Base-by-base conservation (phyloP, 2,113 vertebrate genomes). In the Indicator maculatus region DNA sequence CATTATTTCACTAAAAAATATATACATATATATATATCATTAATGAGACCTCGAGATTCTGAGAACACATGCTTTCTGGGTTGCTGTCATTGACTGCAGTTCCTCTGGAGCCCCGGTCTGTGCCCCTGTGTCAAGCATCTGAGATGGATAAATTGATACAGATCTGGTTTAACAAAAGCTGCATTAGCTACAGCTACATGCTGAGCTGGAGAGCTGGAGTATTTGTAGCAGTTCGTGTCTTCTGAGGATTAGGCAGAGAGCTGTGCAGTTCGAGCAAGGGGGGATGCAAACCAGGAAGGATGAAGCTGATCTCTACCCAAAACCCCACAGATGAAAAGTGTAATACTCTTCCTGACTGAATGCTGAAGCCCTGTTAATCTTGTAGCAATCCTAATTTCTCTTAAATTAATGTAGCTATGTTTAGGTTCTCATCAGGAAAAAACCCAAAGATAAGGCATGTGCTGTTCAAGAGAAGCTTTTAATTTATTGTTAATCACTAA, bases 81-180 rank as follows among this genome's bases (percentile, higher is more conserved):
- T 4, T 36, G 58, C 59, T 64, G 60, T 5, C 28, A 18, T 2
- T 23, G 66, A 24, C 47, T 47, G 28, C 44, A 4, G 9, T 9
- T 6, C 41, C 38, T 33, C 6, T 1, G 61, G 36, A 80, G 20
- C 65, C 66, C 58, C 65, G 52, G 2, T 26, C 30, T 28, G 53
- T 0, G 0, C 50, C 66, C 33, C 9, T 0, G 1, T 16, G 9
- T 56, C 61, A 45, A 50, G 30, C 9, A 38, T 24, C 45, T 1
- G 0, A 55, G 18, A 45, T 1, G n/a, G 55, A 23, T 58, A 6
- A 31, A 70, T 55, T 36, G 30, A 45, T 74, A 30, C 23, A 13
- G 20, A 23, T 27, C 7, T 50, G 67, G 11, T 59, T 53, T 27
- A n/a, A 30, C 4, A 1, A 39, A 47, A 73, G 58, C 78, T 41